phyloP scores from a whole-genome alignment of 2,113 vertebrate species.

The Gobius niger region DNA sequence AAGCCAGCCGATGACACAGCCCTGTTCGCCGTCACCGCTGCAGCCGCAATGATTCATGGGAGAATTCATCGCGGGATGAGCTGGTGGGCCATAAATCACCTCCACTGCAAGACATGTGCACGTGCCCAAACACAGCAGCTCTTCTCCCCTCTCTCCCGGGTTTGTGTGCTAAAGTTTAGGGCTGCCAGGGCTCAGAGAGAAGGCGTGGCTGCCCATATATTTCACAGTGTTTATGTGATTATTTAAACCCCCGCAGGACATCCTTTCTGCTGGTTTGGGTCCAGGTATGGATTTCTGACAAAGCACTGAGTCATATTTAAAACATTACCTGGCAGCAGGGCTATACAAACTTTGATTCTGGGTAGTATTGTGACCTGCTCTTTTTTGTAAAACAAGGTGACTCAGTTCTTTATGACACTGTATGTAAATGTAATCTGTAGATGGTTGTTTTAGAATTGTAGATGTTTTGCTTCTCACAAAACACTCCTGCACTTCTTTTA shows the following conservation, averaged over 20 bases:
- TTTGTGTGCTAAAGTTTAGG: constrained; percentile 47
- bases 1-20: constrained; percentile 48
- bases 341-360: background rate
- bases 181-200: constrained; percentile 10
- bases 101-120: constrained; percentile 53
- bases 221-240: constrained; percentile 36
- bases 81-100: constrained; percentile 64
- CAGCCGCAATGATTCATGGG: constrained; percentile 71
- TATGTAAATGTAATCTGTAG: too few species aligned
- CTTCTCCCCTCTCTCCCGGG: constrained; percentile 1
- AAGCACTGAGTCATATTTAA: constrained; percentile 45
- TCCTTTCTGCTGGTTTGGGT: constrained; percentile 25
- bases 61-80: constrained; percentile 66
- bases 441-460: too few species aligned
- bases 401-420: background rate
- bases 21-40: constrained; percentile 51
- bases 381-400: background rate
- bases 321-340: constrained; percentile 41
- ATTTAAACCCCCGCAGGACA: constrained; percentile 52
- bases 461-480: too few species aligned
- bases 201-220: constrained; percentile 28
- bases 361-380: background rate
- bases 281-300: constrained; percentile 45
- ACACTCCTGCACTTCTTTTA: too few species aligned
- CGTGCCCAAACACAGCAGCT: constrained; percentile 30